Conservation (phyloP, 2,797 vertebrate genomes). For the Benthosema pterotum region DNA sequence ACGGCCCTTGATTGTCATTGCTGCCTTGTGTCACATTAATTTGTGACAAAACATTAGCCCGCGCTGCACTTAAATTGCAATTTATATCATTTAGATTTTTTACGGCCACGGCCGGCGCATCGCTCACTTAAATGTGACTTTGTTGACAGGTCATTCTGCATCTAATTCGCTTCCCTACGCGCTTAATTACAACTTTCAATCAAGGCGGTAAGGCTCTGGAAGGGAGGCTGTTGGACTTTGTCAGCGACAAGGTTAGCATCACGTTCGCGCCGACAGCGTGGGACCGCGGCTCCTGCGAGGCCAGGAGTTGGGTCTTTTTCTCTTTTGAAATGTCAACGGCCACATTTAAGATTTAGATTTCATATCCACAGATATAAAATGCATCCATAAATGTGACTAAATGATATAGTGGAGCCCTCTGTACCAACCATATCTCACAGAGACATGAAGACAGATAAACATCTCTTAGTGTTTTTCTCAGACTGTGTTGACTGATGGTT, state of each 20-base stretch:
- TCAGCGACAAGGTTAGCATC: slow-evolving; percentile 28
- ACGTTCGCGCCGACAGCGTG: slow-evolving; percentile 39
- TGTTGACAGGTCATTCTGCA: slow-evolving; percentile 98
- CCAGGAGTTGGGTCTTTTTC: too few relatives aligned
- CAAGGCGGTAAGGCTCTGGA: slow-evolving; percentile 58
- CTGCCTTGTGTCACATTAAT: slow-evolving; percentile 99
- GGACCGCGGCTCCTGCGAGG: not conserved
- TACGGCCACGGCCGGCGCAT: slow-evolving; percentile 90
- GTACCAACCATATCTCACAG: too few relatives aligned
- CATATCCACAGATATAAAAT: too few relatives aligned
- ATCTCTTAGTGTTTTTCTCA: not conserved
- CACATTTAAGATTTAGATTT: too few relatives aligned
- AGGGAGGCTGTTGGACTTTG: slow-evolving; percentile 23
- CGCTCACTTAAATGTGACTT: slow-evolving; percentile 98
- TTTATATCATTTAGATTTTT: slow-evolving; percentile 99
- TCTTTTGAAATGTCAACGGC: too few relatives aligned
- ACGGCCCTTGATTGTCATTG: slow-evolving; percentile 96
- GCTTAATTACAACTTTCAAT: slow-evolving; percentile 99
- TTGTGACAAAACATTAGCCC: slow-evolving; percentile 98
- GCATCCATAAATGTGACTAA: slow-evolving; percentile 7
- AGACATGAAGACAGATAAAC: too few relatives aligned
- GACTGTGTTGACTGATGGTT: slow-evolving; percentile 10
- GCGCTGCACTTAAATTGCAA: slow-evolving; percentile 97
- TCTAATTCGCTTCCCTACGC: slow-evolving; percentile 89
- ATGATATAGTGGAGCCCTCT: slow-evolving; percentile 18